Percentiles rank a stretch among this genome's conserved stretches.
Conservation (phyloP, 1,140 invertebrate genomes). For the Drosophila chauvacae region DNA sequence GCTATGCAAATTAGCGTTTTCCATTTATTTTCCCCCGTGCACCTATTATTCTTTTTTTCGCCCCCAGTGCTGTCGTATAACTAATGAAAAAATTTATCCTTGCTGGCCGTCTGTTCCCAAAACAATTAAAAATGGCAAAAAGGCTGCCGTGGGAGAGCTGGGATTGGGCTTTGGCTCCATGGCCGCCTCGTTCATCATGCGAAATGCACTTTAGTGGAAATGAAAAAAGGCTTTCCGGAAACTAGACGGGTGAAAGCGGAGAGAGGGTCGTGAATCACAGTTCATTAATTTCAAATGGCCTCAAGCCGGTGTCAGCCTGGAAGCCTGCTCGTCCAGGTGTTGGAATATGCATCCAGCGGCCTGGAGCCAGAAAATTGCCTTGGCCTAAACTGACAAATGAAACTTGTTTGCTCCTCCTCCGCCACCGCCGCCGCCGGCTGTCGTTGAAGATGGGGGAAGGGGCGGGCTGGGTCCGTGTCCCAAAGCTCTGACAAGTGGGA, state of each 20-base stretch:
- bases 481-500: conserved; percentile 49
- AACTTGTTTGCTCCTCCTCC: conserved; percentile 49
- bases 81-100: conserved; percentile 68
- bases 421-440: neutral
- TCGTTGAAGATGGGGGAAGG: conserved; percentile 2
- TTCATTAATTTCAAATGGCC: conserved; percentile 78
- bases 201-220: conserved; percentile 75
- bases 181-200: conserved; percentile 67
- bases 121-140: conserved; percentile 70
- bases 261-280: conserved; percentile 53
- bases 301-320: conserved; percentile 42
- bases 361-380: conserved; percentile 27
- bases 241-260: conserved; percentile 4
- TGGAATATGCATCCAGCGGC: conserved; percentile 41
- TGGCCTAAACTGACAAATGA: conserved; percentile 52
- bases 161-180: conserved; percentile 11
- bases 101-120: conserved; percentile 67
- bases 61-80: conserved; percentile 26
- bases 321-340: conserved; percentile 45
- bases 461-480: conserved; percentile 15
- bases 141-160: conserved; percentile 11
- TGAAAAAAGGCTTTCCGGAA: conserved; percentile 42
- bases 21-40: conserved; percentile 24
- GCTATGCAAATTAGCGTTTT: conserved; percentile 41
- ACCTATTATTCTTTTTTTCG: conserved; percentile 10